Conservation (phyloP, 2,797 vertebrate genomes). For the Gambusia yucatana region DNA sequence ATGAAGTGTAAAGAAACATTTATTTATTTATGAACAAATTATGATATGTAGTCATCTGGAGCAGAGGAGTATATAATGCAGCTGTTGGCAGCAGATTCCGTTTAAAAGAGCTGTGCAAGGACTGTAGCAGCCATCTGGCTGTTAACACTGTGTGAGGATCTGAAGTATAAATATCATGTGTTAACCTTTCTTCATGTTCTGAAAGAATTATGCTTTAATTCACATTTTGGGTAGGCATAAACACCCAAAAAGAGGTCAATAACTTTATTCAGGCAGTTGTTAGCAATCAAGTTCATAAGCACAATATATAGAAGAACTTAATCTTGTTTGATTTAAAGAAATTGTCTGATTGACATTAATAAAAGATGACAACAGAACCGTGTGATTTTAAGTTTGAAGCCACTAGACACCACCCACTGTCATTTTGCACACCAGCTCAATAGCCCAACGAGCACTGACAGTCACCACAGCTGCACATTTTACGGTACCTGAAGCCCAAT, state of each 20-base stretch:
- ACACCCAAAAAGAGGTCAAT: constrained; percentile 12
- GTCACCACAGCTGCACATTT: constrained; percentile 88
- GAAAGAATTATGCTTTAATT: constrained; percentile 6
- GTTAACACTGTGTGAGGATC: constrained; percentile 58
- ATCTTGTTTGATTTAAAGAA: constrained; percentile 35
- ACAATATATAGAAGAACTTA: not conserved
- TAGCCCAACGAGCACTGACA: constrained; percentile 86
- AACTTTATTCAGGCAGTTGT: not conserved
- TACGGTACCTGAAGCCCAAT: constrained; percentile 90
- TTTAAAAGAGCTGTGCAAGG: constrained; percentile 66
- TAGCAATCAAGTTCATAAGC: not conserved
- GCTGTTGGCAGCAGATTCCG: constrained; percentile 73
- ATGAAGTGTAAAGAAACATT: constrained; percentile 47
- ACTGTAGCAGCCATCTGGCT: constrained; percentile 74
- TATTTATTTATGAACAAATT: constrained; percentile 63
- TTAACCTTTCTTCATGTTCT: constrained; percentile 28
- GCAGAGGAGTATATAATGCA: constrained; percentile 59
- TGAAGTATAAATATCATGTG: constrained; percentile 45
- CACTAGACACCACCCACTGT: constrained; percentile 83
- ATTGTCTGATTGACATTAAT: constrained; percentile 67
- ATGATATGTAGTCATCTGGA: constrained; percentile 59
- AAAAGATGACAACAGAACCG: constrained; percentile 57
- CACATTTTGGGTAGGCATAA: constrained; percentile 1
- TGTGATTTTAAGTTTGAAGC: constrained; percentile 59
- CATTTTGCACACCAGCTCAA: constrained; percentile 85